phyloP scores from a whole-genome alignment of 2,113 vertebrate species.

The Tupaia tana region DNA sequence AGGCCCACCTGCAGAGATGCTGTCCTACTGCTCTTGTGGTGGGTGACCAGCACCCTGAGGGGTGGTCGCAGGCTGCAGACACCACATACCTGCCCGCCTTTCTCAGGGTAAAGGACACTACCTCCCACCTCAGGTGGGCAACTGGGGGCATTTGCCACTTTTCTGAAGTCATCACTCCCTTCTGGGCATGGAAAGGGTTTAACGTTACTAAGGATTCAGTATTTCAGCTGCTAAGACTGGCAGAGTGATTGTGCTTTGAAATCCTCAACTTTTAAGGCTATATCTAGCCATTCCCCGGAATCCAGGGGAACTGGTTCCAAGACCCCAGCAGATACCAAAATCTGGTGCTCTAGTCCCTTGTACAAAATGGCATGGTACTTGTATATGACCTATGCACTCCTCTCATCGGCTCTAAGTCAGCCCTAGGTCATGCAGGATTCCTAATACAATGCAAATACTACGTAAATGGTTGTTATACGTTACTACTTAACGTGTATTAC shows the following conservation, averaged over 20 bases:
- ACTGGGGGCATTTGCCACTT: background rate
- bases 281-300: fast-evolving
- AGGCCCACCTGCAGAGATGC: fast-evolving
- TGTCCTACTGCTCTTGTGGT: background rate
- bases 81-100: background rate
- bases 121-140: background rate
- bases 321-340: too few relatives aligned
- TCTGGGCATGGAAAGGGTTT: background rate
- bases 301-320: too few relatives aligned
- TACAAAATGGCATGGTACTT: too few relatives aligned
- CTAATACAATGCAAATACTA: too few relatives aligned
- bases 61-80: background rate
- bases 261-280: background rate
- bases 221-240: background rate
- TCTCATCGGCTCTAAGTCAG: too few relatives aligned
- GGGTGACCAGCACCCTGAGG: background rate
- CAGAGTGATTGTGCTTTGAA: background rate
- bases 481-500: too few relatives aligned
- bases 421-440: too few relatives aligned
- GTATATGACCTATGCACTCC: too few relatives aligned
- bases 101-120: background rate
- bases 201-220: background rate
- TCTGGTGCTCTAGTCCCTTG: too few relatives aligned
- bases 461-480: too few relatives aligned
- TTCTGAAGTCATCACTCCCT: background rate